These are phyloP conservation scores for Taphrorychus bicolor DNA, from an alignment of 2,888 invertebrate species.

Conservation along the genomic window DNA sequence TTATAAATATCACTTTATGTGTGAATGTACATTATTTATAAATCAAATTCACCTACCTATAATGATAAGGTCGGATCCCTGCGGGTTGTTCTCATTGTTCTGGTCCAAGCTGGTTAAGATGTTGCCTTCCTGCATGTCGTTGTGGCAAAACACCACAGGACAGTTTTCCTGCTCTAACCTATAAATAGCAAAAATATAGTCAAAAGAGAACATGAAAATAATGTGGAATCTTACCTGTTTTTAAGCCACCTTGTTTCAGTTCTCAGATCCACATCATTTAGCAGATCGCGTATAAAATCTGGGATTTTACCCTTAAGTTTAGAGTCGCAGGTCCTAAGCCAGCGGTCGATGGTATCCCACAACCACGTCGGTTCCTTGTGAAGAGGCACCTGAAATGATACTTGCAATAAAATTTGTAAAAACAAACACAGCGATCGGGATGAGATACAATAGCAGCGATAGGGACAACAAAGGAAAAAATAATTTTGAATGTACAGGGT, in stretches of 20 bases:
- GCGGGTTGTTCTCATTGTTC: conserved; percentile 47
- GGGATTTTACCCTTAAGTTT: conserved; percentile 59
- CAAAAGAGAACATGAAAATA: neutral
- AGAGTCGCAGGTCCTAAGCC: conserved; percentile 68
- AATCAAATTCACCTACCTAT: no score
- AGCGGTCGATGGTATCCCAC: conserved; percentile 88
- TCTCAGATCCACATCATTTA: conserved; percentile 63
- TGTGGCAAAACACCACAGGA: conserved; percentile 93
- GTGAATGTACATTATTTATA: no score
- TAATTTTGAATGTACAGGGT: no score
- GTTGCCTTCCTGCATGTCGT: conserved; percentile 92
- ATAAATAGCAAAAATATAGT: no score
- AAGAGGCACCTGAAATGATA: conserved; percentile 73
- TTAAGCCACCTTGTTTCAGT: conserved; percentile 76
- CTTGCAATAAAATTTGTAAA: neutral
- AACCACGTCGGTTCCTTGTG: conserved; percentile 96
- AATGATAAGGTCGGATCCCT: conserved; percentile 53
- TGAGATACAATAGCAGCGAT: no score
- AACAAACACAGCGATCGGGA: conserved; percentile 1
- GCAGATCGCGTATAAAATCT: conserved; percentile 45
- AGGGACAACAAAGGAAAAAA: no score
- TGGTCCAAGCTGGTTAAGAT: conserved; percentile 65
- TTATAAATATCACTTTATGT: no score
- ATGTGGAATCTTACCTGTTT: conserved; percentile 57
- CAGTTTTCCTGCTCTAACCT: conserved; percentile 67